Evolutionary conservation across 2,888 invertebrate genomes (phyloP), one percentile per base, ranked within the genome.

Genomic region (Galerucella calmariensis): DNA sequence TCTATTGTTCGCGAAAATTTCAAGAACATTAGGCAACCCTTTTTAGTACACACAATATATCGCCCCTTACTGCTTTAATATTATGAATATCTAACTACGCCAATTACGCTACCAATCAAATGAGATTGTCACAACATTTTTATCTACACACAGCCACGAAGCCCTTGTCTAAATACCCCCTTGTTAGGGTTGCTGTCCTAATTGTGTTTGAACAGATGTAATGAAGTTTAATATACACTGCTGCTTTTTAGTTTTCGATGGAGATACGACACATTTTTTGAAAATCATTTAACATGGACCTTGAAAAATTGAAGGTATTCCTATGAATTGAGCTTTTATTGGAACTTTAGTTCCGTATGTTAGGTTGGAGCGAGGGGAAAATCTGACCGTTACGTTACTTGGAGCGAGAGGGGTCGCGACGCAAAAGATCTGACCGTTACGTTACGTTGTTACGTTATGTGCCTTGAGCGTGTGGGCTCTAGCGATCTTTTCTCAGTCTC

Each of bases 41-140:
- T 59, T 69, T 61, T 66, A 58, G 9, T 27, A 14, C 61, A 10
- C 20, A 41, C 41, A 41, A 35, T 41, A 59, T 24, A 35, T 59
- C 12, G 61, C 44, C 65, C 71, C 71, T 16, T 53, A 41, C 65
- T 24, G 65, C 24, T 63, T 58, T 27, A 66, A 72, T 72, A 72
- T 66, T 66, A 66, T 72, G 72, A 72, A 72, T 66, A 67, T 67
- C 46, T 58, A 67, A 72, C 72, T 46, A 67, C 46, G 72, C 56
- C 56, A 74, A 74, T 74, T 74, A 74, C 44, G 51, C 62, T 41
- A 62, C 71, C 67, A 74, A 71, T 74, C 70, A 71, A 70, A 71
- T 56, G 56, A 63, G 48, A 74, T 74, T 74, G 74, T 71, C 70
- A 71, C 67, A 71, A 74, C 71, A 74, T 71, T 74, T 74, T 74